Base-by-base conservation (phyloP, 2,888 invertebrate species). In the Sturmia bella region DNA sequence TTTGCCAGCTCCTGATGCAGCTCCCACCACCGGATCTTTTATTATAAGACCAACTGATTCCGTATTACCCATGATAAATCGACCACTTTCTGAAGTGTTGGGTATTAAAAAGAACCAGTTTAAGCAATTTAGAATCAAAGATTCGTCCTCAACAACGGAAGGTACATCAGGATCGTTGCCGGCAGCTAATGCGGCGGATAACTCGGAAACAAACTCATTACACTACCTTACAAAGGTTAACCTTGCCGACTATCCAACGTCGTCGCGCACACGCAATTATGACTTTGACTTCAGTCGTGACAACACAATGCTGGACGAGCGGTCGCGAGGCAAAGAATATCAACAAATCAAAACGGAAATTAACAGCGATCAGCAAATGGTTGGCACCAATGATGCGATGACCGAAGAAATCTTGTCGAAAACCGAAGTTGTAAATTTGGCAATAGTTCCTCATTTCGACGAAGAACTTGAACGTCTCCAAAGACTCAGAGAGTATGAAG, bases 91-190 rank as follows among this genome's bases (percentile, higher is more conserved):
- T 27, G 91, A 91, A 84, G 91, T 91, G 37, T 85, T 91, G 63
- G 91, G 91, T 79, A 91, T 91, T 52, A 91, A 91, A 72, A 91
- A 91, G 84, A 91, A 91, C 83, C 91, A 91, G 85, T 91, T 91
- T 83, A 89, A 89, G 74, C 89, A 91, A 85, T 91, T 91, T 48
- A 88, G 91, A 5, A 88, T 91, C n/a, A 90, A 90, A 41, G 91
- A 91, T 64, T 86, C 86, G 6, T 75, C 87, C 17, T 85, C 87
- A 19, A 84, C 85, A 1, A 85, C 86, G 0, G 88, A 89, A 45
- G 83, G 86, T 3, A 79, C 86, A 4, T 56, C 79, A 81, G 86
- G 85, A n/a, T 84, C 85, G 2, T 72, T 86, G 54, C 59, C 77
- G 5, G 63, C 74, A 39, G 17, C 54, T 7, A 66, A 82, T 64